Percentiles rank a stretch among this genome's conserved stretches.
These are phyloP conservation scores for Botrylloides violaceus DNA, from an alignment of 23 tunicate species.

Conservation along the genomic window DNA sequence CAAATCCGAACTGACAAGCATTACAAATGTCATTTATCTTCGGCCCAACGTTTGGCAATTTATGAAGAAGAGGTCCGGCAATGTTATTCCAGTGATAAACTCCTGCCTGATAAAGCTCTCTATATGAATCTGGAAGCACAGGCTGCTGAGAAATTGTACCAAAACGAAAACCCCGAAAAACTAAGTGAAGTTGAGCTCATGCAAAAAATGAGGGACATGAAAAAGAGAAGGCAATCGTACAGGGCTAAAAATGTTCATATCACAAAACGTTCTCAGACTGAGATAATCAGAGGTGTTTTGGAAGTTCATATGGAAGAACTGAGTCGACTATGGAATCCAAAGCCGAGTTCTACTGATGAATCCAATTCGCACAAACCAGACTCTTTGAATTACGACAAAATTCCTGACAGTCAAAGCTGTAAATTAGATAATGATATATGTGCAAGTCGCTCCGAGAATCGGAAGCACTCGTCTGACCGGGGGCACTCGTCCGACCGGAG, in stretches of 20 bases:
- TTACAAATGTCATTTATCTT: conserved; percentile 1
- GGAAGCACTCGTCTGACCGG: too few species aligned
- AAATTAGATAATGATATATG: too few species aligned
- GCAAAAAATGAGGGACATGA: conserved; percentile 60
- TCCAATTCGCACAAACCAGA: too few species aligned
- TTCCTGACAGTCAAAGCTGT: too few species aligned
- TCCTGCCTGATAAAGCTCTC: conserved; percentile 23
- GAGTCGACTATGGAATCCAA: conserved; percentile 30
- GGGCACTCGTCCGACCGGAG: too few species aligned
- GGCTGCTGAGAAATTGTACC: conserved; percentile 19
- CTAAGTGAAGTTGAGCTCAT: conserved; percentile 24
- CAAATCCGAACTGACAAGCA: conserved; percentile 2
- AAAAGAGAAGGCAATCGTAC: conserved; percentile 63
- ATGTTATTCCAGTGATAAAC: conserved; percentile 18
- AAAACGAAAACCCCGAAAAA: conserved; percentile 16
- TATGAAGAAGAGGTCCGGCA: background rate
- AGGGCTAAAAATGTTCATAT: conserved; percentile 82
- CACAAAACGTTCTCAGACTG: conserved; percentile 77
- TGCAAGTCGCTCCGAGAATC: too few species aligned
- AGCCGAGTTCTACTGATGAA: too few species aligned
- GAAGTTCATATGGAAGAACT: conserved; percentile 72
- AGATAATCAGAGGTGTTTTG: conserved; percentile 49
- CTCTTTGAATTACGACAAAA: too few species aligned
- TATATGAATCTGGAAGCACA: conserved; percentile 7
- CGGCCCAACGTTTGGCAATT: conserved; percentile 12